A percentile compares a stretch with the other conserved stretches of the same genome.
Conservation (phyloP, 2,888 invertebrate species). For the Hirtodrosophila duncani region DNA sequence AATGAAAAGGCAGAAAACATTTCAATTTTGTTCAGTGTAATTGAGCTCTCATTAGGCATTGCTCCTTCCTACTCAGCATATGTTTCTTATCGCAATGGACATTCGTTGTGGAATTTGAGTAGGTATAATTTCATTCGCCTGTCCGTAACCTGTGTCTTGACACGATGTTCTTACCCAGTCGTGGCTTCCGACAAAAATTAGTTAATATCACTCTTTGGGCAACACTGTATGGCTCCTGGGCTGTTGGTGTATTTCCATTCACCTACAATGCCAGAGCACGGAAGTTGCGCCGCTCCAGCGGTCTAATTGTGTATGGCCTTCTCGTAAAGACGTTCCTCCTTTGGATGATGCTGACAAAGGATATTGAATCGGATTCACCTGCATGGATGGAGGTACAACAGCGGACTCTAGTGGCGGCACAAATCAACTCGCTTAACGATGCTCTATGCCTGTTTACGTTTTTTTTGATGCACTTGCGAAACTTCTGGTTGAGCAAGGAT, state of each 20-base stretch:
- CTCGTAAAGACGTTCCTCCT: constrained; percentile 1
- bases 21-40: too few species aligned
- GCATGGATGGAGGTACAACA: constrained; percentile 3
- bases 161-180: neutral
- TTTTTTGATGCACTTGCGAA: neutral
- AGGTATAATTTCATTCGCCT: too few species aligned
- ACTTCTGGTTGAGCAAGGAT: constrained; percentile 1
- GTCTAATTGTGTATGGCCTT: constrained; percentile 16
- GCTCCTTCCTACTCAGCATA: too few species aligned
- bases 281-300: constrained; percentile 6
- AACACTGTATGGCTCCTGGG: neutral
- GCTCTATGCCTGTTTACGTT: neutral
- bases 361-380: neutral
- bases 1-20: too few species aligned
- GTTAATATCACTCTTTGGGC: neutral
- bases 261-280: neutral
- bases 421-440: neutral
- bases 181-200: neutral
- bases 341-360: neutral
- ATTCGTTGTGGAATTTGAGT: too few species aligned
- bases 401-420: constrained; percentile 7
- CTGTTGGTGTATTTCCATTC: constrained; percentile 3
- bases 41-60: too few species aligned
- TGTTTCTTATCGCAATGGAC: too few species aligned
- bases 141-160: too few species aligned